These are phyloP conservation scores for Phaonia tiefii DNA, from an alignment of 2,888 invertebrate genomes.

Conservation along the genomic window DNA sequence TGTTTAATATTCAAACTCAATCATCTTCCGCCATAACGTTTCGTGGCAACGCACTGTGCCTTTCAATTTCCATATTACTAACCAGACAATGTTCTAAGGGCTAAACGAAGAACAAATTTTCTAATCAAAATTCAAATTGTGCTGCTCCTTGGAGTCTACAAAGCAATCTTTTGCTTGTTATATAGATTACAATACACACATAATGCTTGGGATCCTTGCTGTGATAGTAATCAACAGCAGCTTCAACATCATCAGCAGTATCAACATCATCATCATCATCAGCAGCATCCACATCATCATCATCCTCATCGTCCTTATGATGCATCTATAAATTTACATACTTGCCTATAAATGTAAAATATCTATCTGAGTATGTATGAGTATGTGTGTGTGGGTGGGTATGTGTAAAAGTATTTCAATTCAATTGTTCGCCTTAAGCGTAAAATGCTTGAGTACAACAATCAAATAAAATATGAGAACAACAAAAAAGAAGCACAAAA, in stretches of 20 bases:
- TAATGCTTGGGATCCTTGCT: no score
- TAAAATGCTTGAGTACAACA: slow-evolving; percentile 46
- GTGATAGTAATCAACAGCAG: no score
- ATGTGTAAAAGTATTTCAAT: slow-evolving; percentile 59
- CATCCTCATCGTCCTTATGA: slow-evolving; percentile 8
- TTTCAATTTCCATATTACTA: neutral
- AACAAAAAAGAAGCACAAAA: slow-evolving; percentile 43
- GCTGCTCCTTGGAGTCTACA: slow-evolving; percentile 31
- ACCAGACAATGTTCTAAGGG: slow-evolving; percentile 14
- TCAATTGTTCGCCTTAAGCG: slow-evolving; percentile 68
- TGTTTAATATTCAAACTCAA: no score
- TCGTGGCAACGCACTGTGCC: no score
- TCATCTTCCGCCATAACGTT: neutral
- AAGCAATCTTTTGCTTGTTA: slow-evolving; percentile 30
- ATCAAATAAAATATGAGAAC: neutral
- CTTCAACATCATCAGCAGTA: no score
- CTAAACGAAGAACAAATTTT: slow-evolving; percentile 75
- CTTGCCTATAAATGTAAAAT: neutral
- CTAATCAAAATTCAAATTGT: slow-evolving; percentile 81
- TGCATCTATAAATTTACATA: slow-evolving; percentile 18
- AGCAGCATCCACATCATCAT: no score
- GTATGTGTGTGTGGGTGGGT: slow-evolving; percentile 59
- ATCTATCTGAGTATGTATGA: neutral
- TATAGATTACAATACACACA: neutral
- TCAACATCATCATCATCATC: no score